Percentiles rank a stretch among this genome's conserved stretches.
Evolutionary conservation across 1,140 invertebrate genomes (phyloP).

Genomic region (Neuroterus valhalla): DNA sequence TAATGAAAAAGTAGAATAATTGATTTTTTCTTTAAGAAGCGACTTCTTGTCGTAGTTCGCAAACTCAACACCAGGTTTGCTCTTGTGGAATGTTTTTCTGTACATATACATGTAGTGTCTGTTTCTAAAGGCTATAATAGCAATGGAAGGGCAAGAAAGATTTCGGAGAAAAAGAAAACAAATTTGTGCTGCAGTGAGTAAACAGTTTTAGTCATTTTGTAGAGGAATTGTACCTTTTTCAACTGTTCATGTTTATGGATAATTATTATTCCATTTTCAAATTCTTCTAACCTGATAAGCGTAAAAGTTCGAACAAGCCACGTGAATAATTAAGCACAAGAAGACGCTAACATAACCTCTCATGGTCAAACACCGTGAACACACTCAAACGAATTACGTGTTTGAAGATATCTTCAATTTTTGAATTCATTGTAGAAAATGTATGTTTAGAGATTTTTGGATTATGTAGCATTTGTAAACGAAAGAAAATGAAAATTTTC

Average conservation of each 20-base stretch:
- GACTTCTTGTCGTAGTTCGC: not conserved
- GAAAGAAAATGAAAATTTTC: too few species aligned
- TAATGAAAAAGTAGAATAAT: not conserved
- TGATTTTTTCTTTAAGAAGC: constrained; percentile 1
- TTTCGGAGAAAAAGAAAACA: not conserved
- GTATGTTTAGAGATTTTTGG: too few species aligned
- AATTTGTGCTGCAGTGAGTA: not conserved
- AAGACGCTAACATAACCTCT: not conserved
- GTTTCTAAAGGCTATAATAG: not conserved
- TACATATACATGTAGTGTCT: not conserved
- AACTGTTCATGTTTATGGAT: not conserved
- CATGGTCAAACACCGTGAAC: not conserved
- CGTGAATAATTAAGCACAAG: not conserved
- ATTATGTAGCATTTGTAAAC: too few species aligned
- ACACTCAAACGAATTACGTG: too few species aligned
- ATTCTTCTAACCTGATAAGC: not conserved
- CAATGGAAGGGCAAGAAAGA: not conserved
- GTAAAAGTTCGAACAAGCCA: not conserved
- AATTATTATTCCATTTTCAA: not conserved
- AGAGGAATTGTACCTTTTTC: not conserved
- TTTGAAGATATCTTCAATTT: too few species aligned
- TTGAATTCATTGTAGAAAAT: too few species aligned
- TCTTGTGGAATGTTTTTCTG: not conserved
- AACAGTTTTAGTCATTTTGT: not conserved
- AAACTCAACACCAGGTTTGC: constrained; percentile 18